Evolutionary conservation across 2,113 vertebrate genomes (phyloP).

Genomic region (Hypocryptadius cinnamomeus): DNA sequence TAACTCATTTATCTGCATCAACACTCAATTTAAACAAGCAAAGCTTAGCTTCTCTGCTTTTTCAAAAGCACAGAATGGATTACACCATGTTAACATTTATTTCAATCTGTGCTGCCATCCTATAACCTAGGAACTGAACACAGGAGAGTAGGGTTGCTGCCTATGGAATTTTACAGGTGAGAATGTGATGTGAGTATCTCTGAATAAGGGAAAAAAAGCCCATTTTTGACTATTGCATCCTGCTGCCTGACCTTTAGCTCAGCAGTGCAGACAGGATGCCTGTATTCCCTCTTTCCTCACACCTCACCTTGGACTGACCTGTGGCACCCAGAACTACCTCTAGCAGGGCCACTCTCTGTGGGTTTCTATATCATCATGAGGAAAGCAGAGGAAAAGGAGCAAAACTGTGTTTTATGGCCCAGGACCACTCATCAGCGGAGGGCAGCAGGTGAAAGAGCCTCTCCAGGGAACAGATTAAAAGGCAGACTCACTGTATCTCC

Average conservation of each 20-base stretch:
- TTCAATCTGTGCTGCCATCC: neutral
- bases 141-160: neutral
- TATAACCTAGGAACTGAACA: neutral
- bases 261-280: neutral
- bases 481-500: conserved; percentile 89
- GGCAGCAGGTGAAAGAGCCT: neutral
- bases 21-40: neutral
- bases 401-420: neutral
- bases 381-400: neutral
- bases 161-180: neutral
- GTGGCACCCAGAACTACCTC: neutral
- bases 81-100: neutral
- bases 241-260: neutral
- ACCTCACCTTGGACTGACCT: neutral
- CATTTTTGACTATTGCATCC: neutral
- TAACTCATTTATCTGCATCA: neutral
- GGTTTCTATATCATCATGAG: neutral
- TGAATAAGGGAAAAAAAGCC: neutral
- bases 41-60: neutral
- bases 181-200: neutral
- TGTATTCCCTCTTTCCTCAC: neutral
- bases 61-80: neutral
- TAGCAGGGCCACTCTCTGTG: neutral
- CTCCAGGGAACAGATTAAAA: neutral
- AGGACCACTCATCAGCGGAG: rapidly evolving